Base-by-base conservation (phyloP, 2,888 invertebrate species). In the Drosophila setosimentum region DNA sequence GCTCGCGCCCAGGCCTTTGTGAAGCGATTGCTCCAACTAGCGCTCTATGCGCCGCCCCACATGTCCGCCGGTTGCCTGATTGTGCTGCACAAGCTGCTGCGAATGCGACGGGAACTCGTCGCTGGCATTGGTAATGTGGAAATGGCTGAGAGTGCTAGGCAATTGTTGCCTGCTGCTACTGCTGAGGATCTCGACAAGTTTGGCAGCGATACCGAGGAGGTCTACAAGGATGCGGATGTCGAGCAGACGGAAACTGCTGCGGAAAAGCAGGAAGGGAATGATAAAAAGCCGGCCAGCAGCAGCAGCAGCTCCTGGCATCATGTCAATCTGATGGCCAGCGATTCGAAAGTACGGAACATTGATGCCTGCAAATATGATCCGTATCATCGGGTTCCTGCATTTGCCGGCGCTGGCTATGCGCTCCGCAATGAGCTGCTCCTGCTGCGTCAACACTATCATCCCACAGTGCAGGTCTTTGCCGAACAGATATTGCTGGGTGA, bases 401-500 rank as follows among this genome's bases (percentile, higher is more conserved):
- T 95, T 94, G 96, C 97, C 16, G 97, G 97, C 33, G 97, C 97
- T 0, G 95, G 96, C 50, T 94, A 94, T 63, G 94, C 96, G 0
- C 95, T 96, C 0, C 95, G 96, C 71, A 93, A 95, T 59, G 99
- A 99, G 92, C 93, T 99, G n/a, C 79, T 94, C 13, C 92, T 95
- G 0, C 94, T 99, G 1, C 93, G 94, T 0, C 91, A 94, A 0
- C 98, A 99, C 92, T 98, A 95, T 92, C 99, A 99, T 93, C 99
- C 99, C 0, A 97, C 98, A 0, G 97, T 99, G 2, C 95, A 96
- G 54, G 94, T 99, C 68, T 99, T 98, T 93, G 98, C 99, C 0
- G 94, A 95, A 53, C 96, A 95, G 79, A 94, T 99, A 7, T 91
- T 97, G 0, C 94, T 96, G 75, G 95, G 96, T 96, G 86, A 93